Base-by-base conservation (phyloP, 2,113 vertebrate species). In the Nipponia nippon region DNA sequence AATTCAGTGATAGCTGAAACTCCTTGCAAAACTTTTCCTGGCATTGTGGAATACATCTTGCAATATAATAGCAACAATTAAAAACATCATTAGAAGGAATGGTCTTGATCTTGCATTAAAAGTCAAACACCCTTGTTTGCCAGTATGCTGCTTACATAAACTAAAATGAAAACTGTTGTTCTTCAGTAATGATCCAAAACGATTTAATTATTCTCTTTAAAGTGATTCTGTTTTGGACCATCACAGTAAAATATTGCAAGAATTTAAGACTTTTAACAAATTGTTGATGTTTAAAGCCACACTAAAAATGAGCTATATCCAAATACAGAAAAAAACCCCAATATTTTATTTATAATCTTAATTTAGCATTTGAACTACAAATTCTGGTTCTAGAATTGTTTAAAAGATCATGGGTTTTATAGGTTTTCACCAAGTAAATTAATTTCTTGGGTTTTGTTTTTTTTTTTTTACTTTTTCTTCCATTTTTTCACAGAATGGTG, bases 331-430 rank as follows among this genome's bases (percentile, higher is more conserved):
- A 99, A 96, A 96, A 98, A 96, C 4, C 11, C 97, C 98, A 99
- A 98, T 99, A 99, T 98, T 99, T 99, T 99, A 99, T 99, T 99
- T 98, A 99, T 99, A 99, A 99, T 98, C 98, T 99, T 99, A 98
- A 98, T 98, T 98, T 99, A 99, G 98, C 98, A 98, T 98, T 99
- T 99, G 98, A 99, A 99, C 99, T 99, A 99, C 99, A 99, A 99
- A 99, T 98, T 99, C 98, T 98, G 98, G 94, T 99, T 99, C 99
- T 99, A 99, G 98, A 99, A 98, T 98, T 97, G 82, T 99, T 99
- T 98, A 97, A 99, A 99, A 99, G 98, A 98, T 99, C 98, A 98
- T 99, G 98, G 99, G 94, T 63, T 97, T 98, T 97, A 98, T 99
- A 98, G 98, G 98, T 98, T 98, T 97, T 98, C 97, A 99, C 98